Evolutionary conservation across 2,113 vertebrate genomes (phyloP), one percentile per base, ranked within the genome.

Genomic region (Ceuthmochares aereus): DNA sequence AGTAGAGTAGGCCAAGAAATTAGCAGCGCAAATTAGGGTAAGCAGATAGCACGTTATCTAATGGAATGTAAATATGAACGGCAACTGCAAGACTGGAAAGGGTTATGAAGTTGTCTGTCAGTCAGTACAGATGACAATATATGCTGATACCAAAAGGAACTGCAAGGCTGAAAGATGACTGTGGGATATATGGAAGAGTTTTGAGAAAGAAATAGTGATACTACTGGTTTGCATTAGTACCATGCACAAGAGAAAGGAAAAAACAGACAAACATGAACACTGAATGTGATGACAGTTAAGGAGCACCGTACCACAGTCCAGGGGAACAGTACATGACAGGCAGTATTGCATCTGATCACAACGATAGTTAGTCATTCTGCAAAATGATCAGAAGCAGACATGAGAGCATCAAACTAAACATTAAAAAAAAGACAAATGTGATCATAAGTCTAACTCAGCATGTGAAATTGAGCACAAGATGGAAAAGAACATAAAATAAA

Each of bases 11-110:
- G 17, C 27, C 59, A 93, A 60, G 58, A 85, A 87, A 90, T 76
- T 78, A 92, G 18, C n/a, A 77, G 72, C 88, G 72, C 34, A 90
- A 84, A 94, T 69, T 67, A 93, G 62, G 29, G 62, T 56, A 95
- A 79, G 26, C 34, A 72, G 66, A 88, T 88, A 91, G 18, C 4
- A 23, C 32, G 4, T 72, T 95, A 87, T 88, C 82, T 93, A 34
- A 43, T 52, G 63, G n/a, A 94, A 87, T 79, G 82, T 60, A 79
- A 89, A 82, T 68, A 84, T 22, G 32, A 66, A 18, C 30, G 88
- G 45, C 36, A 83, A 11, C 55, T 88, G 34, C 63, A 80, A 45
- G 70, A 29, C 42, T 73, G 14, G 49, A 83, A 75, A 27, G 12
- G 5, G 8, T 58, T 87, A 34, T 79, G 58, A 85, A 76, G 36